These are phyloP conservation scores for Drosophila lacteicornis DNA, from an alignment of 1,140 invertebrate species.

Conservation along the genomic window DNA sequence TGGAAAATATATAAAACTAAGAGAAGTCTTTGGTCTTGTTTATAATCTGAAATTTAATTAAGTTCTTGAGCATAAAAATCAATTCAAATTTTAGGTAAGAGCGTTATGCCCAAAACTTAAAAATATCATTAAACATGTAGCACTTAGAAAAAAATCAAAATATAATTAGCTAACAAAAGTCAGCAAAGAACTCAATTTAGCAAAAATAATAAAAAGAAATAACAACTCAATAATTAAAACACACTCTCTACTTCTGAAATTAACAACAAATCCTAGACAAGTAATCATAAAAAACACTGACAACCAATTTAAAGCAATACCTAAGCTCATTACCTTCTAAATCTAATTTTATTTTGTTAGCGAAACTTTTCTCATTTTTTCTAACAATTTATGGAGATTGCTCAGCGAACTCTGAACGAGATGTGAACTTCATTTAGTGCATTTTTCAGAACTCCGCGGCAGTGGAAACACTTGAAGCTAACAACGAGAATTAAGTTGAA, in stretches of 20 bases:
- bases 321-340: not conserved
- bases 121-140: too few relatives aligned
- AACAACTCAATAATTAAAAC: not conserved
- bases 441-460: constrained; percentile 17
- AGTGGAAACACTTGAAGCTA: constrained; percentile 59
- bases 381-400: not conserved
- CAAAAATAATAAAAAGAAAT: not conserved
- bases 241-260: too few relatives aligned
- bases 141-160: too few relatives aligned
- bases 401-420: not conserved
- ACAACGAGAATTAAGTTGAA: constrained; percentile 49
- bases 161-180: not conserved
- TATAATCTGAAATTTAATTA: not conserved
- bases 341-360: not conserved
- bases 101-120: not conserved
- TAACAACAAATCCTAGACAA: too few relatives aligned
- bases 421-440: constrained; percentile 21
- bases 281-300: too few relatives aligned
- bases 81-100: not conserved
- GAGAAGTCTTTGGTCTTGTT: too few relatives aligned
- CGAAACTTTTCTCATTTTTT: constrained; percentile 9
- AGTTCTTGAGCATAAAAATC: not conserved
- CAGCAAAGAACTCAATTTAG: too few relatives aligned
- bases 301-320: not conserved
- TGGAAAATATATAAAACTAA: not conserved